A percentile compares a stretch with the other conserved stretches of the same genome.
These are phyloP conservation scores for Ochropacha duplaris DNA, from an alignment of 2,888 invertebrate genomes.

Conservation along the genomic window DNA sequence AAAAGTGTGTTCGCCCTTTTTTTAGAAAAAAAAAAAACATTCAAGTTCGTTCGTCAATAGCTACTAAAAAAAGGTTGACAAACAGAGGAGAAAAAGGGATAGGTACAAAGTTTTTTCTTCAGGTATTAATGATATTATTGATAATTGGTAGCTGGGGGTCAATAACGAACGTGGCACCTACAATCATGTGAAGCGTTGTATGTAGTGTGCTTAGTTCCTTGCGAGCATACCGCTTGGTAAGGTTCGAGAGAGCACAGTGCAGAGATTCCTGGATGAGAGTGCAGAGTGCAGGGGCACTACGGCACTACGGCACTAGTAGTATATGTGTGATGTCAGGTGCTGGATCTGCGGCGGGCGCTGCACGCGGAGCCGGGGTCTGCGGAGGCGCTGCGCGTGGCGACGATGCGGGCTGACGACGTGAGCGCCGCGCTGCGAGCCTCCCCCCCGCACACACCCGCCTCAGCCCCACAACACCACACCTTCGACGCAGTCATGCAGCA, in stretches of 20 bases:
- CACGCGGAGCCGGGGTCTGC: constrained; percentile 87
- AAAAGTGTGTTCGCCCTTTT: no score
- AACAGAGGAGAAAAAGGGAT: no score
- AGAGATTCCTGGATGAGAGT: not conserved
- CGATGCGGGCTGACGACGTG: constrained; percentile 80
- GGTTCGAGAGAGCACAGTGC: not conserved
- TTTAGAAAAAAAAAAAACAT: no score
- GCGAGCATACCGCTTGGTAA: constrained; percentile 17
- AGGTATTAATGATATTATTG: no score
- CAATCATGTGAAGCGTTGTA: not conserved
- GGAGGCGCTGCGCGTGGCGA: constrained; percentile 81
- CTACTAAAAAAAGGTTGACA: no score
- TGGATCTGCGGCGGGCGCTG: constrained; percentile 91
- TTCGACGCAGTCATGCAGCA: constrained; percentile 83
- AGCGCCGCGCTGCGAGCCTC: constrained; percentile 70
- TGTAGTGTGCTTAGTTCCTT: not conserved
- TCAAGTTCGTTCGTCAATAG: no score
- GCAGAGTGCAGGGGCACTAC: not conserved
- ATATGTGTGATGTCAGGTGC: constrained; percentile 82
- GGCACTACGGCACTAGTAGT: not conserved
- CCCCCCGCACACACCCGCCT: constrained; percentile 47
- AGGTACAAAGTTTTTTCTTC: no score
- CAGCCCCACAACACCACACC: constrained; percentile 77
- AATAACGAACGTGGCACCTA: constrained; percentile 5
- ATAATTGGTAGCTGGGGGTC: no score